Base-by-base conservation (phyloP, 30 jellyfish, hydroid and myxozoan species). In the Mastigias papua region DNA sequence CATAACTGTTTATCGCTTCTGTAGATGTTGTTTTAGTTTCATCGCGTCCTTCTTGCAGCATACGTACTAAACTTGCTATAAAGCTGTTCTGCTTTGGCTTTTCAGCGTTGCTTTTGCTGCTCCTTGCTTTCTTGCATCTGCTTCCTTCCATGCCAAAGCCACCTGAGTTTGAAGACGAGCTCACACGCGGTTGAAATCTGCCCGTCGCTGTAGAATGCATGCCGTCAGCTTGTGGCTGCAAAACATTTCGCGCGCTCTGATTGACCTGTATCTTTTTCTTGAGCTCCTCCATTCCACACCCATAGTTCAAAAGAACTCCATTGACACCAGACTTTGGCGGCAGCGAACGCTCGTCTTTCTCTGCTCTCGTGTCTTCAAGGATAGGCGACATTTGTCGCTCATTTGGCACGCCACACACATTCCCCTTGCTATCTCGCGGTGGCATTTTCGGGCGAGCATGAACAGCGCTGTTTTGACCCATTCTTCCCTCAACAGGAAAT, bases 41-140 rank as follows among this genome's bases (percentile, higher is more conserved):
- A 63, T 34, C 46, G 1, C 88, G 58, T 46, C 78, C 88, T 29
- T 77, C 88, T 77, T 77, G 78, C 67, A 77, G 75, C 65, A 77
- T 32, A 11, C 74, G 73, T 21, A 63, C 88, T 48, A 77, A 77
- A 10, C 76, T 34, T 5, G 88, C 77, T 15, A 77, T 63, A 78
- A 77, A 77, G 15, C 34, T 30, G 26, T 25, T 67, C 22, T 34
- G 75, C 19, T 77, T 77, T 32, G 77, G 73, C 33, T 60, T 57
- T 5, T 35, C 64, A 2, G 76, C 23, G 30, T 48, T 27, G n/a
- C 31, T 77, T 13, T 48, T 35, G 9, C 83, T 49, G 37, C 42
- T 72, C 37, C 28, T 49, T 19, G 69, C 34, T 29, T 34, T 37
- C 21, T 72, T 72, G 11, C 35, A 15, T 0, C 6, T 17, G 34